A percentile compares a stretch with the other conserved stretches of the same genome.
These are phyloP conservation scores for Crotophaga sulcirostris DNA, from an alignment of 2,113 vertebrate genomes.

Conservation along the genomic window DNA sequence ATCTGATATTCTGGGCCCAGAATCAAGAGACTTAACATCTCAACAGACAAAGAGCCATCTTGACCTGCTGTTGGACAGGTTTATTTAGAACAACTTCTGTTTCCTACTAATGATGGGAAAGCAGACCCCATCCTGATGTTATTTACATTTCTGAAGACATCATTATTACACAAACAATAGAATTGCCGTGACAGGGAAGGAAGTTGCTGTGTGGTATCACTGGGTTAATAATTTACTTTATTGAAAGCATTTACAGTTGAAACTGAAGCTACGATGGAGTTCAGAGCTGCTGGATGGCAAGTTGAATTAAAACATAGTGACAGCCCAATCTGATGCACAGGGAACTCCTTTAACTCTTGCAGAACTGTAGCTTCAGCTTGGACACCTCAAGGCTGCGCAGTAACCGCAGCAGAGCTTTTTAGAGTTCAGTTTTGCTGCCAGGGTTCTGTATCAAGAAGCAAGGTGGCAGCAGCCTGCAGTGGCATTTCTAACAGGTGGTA, in stretches of 20 bases:
- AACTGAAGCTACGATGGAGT: neutral
- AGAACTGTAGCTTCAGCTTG: neutral
- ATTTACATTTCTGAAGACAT: conserved; percentile 46
- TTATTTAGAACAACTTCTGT: conserved; percentile 49
- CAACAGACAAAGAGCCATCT: conserved; percentile 9
- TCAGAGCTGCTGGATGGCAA: neutral
- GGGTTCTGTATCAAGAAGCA: neutral
- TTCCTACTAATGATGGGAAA: neutral
- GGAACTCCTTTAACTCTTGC: neutral
- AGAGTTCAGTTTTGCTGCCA: neutral
- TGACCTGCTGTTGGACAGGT: conserved; percentile 64
- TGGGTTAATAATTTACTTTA: neutral
- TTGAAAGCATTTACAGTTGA: neutral
- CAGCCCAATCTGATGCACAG: neutral
- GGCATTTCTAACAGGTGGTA: neutral
- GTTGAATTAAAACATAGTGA: neutral
- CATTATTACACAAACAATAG: neutral
- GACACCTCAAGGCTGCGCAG: neutral
- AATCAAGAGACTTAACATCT: neutral
- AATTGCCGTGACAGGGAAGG: neutral
- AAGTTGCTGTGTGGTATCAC: neutral
- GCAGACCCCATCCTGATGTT: neutral
- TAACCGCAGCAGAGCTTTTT: neutral
- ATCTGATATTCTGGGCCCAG: neutral
- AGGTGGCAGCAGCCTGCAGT: neutral